These are phyloP conservation scores for Sminthurides aquaticus DNA, from an alignment of 2,888 invertebrate genomes.

Conservation along the genomic window DNA sequence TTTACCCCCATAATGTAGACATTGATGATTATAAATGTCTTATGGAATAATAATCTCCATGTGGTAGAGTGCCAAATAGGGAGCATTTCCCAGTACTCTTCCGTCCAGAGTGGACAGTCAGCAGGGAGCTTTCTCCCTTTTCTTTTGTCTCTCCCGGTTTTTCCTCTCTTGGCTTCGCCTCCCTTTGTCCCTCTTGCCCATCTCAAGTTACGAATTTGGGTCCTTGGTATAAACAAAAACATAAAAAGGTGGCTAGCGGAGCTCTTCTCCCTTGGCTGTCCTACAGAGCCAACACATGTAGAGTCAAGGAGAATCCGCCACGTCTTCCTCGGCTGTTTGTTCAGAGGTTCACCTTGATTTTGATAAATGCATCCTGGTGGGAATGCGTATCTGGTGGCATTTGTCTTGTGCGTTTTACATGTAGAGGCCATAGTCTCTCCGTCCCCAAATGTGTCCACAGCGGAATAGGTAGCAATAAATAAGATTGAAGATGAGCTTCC, in stretches of 20 bases:
- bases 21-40: neutral
- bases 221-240: no score
- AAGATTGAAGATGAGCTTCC: neutral
- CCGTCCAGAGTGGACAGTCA: neutral
- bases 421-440: no score
- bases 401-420: neutral
- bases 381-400: neutral
- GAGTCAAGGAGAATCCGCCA: no score
- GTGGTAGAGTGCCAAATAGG: neutral
- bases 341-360: no score
- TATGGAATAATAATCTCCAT: neutral
- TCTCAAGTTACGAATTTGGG: no score
- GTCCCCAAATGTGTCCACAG: no score
- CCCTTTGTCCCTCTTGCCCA: no score
- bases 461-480: neutral
- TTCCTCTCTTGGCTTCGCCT: no score
- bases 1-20: neutral
- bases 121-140: neutral
- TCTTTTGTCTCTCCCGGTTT: neutral
- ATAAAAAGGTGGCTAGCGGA: no score
- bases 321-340: no score
- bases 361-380: neutral
- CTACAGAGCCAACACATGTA: no score
- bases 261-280: no score
- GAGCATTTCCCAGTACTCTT: neutral